Evolutionary conservation across 2,797 vertebrate genomes (phyloP), one percentile per base, ranked within the genome.

Genomic region (Clarias fuscus): DNA sequence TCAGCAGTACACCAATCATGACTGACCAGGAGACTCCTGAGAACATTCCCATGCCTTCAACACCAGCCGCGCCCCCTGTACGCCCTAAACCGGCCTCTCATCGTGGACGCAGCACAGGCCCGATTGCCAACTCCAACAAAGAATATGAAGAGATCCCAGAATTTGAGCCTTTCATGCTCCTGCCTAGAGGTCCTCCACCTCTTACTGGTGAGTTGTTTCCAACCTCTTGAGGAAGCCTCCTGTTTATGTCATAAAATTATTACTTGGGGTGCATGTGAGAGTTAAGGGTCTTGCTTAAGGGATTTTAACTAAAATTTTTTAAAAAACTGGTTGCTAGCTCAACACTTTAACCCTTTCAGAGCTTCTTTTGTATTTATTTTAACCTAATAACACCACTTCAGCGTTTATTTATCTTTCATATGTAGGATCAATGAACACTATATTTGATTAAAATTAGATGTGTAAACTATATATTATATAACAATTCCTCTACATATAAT

Each of bases 121-220:
- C 97, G 1, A 76, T 83, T n/a, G 94, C 95, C 88, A 93, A 79
- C 90, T 96, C 97, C 86, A 99, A 99, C 84, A 93, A 91, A 0
- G 95, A 95, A 6, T 92, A 94, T 48, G 91, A 93, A 0, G 95
- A 96, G 0, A 48, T 97, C 17, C 96, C 96, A 0, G 96, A 97
- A 18, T 89, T 95, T 87, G 97, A 99, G 88, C 88, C 93, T 33
- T 97, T 96, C 86, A 94, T 92, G 0, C 15, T 87, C 1, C 17
- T 88, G 56, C 97, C 97, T 7, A 94, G 97, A 91, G 96, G 96
- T 27, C 89, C 84, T 1, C 93, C 96, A 83, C 95, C 93, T 40
- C 90, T 95, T 85, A 93, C 93, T 91, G 97, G 98, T 99, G 94
- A 91, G 90, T 2, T 8, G 3, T 2, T 18, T 40, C 62, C 0